Percentiles rank a stretch among this genome's conserved stretches.
These are phyloP conservation scores for Danio albolineatus DNA, from an alignment of 2,797 vertebrate genomes.

Conservation along the genomic window DNA sequence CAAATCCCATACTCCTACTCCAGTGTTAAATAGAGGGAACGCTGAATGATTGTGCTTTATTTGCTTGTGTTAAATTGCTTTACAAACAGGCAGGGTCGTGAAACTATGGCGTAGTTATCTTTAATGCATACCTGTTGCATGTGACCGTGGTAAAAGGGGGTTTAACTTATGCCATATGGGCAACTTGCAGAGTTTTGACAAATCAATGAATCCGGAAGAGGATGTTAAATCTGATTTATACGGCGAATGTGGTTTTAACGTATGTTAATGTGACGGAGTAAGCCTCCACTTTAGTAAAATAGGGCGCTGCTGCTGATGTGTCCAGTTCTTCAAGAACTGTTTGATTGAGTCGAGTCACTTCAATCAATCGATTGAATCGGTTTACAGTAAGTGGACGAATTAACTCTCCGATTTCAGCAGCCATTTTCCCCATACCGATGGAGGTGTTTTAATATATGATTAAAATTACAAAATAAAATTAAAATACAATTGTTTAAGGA, in stretches of 20 bases:
- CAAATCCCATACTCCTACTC: not conserved
- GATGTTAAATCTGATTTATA: not conserved
- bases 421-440: not conserved
- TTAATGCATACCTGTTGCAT: not conserved
- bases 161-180: not conserved
- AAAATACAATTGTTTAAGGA: too few relatives aligned
- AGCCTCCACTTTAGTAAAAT: not conserved
- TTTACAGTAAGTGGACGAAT: not conserved
- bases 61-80: not conserved
- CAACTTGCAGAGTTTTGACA: not conserved
- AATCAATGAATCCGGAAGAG: not conserved
- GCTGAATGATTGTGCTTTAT: not conserved
- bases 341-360: not conserved
- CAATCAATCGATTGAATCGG: not conserved
- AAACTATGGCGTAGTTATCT: conserved; percentile 7
- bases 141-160: not conserved
- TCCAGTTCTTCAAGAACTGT: not conserved
- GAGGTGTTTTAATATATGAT: not conserved
- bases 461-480: not conserved
- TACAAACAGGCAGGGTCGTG: not conserved
- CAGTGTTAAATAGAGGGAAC: not conserved
- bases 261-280: too few relatives aligned
- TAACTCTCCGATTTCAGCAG: not conserved
- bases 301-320: too few relatives aligned
- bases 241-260: not conserved